A percentile compares a stretch with the other conserved stretches of the same genome.
These are phyloP conservation scores for Tanypteryx hageni DNA, from an alignment of 2,888 invertebrate genomes.

Conservation along the genomic window DNA sequence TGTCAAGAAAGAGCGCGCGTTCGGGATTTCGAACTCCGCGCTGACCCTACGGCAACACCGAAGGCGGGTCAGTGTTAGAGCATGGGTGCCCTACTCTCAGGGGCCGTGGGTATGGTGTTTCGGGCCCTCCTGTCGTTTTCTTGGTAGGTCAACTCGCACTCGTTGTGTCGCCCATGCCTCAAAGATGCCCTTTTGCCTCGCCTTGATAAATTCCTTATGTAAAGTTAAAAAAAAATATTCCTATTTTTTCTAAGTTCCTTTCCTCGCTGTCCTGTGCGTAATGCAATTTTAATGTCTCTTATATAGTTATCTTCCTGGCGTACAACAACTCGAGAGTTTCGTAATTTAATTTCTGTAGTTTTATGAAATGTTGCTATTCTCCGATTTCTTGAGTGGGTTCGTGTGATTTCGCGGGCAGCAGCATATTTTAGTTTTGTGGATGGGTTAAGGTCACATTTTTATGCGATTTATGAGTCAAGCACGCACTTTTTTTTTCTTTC, in stretches of 20 bases:
- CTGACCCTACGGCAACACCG: constrained; percentile 36
- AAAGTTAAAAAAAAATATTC: neutral
- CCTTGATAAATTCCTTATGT: too few species aligned
- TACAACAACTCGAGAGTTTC: neutral
- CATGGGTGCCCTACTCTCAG: constrained; percentile 15
- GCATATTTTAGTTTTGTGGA: neutral
- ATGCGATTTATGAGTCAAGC: neutral
- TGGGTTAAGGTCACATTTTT: neutral
- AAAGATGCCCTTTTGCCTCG: neutral
- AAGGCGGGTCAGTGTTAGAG: constrained; percentile 48
- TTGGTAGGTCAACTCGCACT: constrained; percentile 36
- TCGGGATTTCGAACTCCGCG: constrained; percentile 28
- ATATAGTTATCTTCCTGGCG: too few species aligned
- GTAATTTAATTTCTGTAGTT: too few species aligned
- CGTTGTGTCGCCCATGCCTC: neutral
- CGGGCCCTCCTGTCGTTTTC: neutral
- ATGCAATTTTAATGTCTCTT: neutral
- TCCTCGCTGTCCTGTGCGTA: too few species aligned
- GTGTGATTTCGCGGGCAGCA: too few species aligned
- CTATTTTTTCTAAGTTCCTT: neutral
- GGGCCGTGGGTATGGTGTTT: neutral
- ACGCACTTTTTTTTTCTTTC: neutral
- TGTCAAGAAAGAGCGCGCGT: constrained; percentile 5
- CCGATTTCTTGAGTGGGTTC: too few species aligned
- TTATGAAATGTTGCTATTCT: too few species aligned